Conservation (phyloP, 2,797 vertebrate genomes). For the Halcyon badia region DNA sequence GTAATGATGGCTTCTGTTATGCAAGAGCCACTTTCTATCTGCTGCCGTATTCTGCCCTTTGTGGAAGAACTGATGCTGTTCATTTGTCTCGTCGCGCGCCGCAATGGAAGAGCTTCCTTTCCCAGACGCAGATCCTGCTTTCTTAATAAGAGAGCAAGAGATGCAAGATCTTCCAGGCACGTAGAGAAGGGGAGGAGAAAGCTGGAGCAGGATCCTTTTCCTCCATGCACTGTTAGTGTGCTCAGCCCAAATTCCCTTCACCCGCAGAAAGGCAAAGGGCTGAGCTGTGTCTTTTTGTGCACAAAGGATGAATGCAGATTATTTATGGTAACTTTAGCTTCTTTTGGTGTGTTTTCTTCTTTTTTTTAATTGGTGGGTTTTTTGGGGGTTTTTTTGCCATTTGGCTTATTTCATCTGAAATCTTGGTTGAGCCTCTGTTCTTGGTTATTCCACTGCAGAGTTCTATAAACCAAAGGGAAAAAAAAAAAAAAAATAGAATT, state of each 20-base stretch:
- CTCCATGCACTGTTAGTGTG: not conserved
- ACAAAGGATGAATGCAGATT: not conserved
- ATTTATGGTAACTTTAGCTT: not conserved
- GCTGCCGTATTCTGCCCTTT: not conserved
- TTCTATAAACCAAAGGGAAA: not conserved
- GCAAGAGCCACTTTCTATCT: conserved; percentile 6
- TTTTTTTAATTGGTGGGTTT: accelerated
- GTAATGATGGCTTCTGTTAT: not conserved
- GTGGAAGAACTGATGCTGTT: not conserved
- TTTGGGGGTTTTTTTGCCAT: accelerated
- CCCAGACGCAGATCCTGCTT: not conserved
- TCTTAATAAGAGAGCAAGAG: not conserved
- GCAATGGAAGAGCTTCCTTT: not conserved
- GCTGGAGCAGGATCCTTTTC: not conserved
- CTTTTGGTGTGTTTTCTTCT: accelerated
- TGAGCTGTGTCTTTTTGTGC: not conserved
- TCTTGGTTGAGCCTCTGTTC: not conserved
- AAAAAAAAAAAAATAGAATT: not conserved
- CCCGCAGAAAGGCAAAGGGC: not conserved
- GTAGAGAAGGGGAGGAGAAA: not conserved
- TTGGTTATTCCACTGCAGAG: not conserved
- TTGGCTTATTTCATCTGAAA: not conserved
- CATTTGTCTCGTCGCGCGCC: not conserved
- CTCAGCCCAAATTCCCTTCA: not conserved
- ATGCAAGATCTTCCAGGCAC: not conserved